Conservation (phyloP, 2,888 invertebrate genomes). For the Dascillus cervinus region DNA sequence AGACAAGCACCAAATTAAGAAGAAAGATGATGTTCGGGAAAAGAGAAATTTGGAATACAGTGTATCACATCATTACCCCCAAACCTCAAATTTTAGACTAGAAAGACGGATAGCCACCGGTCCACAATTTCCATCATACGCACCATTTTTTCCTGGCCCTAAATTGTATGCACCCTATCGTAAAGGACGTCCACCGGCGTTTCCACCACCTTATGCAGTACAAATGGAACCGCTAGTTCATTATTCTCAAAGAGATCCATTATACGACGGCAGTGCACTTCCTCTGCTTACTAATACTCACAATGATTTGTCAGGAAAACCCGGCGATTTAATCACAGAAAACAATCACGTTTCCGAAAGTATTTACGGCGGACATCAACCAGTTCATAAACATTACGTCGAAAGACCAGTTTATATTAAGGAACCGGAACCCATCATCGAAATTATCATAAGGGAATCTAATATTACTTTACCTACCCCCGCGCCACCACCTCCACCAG, state of each 20-base stretch:
- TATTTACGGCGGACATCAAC: slow-evolving; percentile 42
- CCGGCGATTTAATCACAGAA: slow-evolving; percentile 36
- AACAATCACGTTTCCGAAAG: slow-evolving; percentile 45
- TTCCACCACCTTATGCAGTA: slow-evolving; percentile 65
- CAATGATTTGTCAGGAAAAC: slow-evolving; percentile 47
- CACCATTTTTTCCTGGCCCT: slow-evolving; percentile 34
- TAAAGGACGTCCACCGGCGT: slow-evolving; percentile 40
- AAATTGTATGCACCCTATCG: slow-evolving; percentile 27
- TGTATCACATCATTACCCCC: slow-evolving; percentile 51
- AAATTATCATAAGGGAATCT: slow-evolving; percentile 86
- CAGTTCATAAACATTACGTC: slow-evolving; percentile 29
- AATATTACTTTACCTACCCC: slow-evolving; percentile 70
- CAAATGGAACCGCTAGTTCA: slow-evolving; percentile 75
- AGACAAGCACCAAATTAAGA: slow-evolving; percentile 34
- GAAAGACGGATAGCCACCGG: slow-evolving; percentile 50
- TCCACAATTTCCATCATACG: slow-evolving; percentile 23
- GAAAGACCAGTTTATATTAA: slow-evolving; percentile 48
- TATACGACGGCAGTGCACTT: slow-evolving; percentile 53
- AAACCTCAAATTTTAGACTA: slow-evolving; percentile 48
- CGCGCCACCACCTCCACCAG: slow-evolving; percentile 44
- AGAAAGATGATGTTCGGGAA: slow-evolving; percentile 37
- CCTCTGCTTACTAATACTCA: slow-evolving; percentile 34
- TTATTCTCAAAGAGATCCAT: slow-evolving; percentile 71
- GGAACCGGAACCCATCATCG: slow-evolving; percentile 84
- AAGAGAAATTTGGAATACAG: slow-evolving; percentile 54